A percentile compares a stretch with the other conserved stretches of the same genome.
Evolutionary conservation across 2,113 vertebrate species (phyloP).

Genomic region (Nibea coibor): DNA sequence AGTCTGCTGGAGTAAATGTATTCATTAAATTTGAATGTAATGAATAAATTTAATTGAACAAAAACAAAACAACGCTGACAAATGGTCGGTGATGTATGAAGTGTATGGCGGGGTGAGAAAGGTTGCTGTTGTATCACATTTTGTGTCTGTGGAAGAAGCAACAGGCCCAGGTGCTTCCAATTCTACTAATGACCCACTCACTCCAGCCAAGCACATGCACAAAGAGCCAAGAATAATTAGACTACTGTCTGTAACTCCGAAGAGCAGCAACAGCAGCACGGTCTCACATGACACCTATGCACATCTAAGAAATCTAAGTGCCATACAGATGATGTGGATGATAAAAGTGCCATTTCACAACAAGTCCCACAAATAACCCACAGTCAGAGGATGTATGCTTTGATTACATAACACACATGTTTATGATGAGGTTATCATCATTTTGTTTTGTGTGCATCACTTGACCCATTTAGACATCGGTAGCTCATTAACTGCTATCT

Average conservation of each 20-base stretch:
- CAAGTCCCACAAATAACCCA: neutral
- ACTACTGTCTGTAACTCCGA: neutral
- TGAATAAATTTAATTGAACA: neutral
- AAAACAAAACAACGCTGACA: slow-evolving; percentile 3
- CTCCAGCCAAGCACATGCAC: slow-evolving; percentile 14
- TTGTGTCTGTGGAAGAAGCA: slow-evolving; percentile 4
- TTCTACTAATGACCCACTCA: neutral
- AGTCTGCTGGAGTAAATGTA: neutral
- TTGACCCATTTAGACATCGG: neutral
- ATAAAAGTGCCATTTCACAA: neutral
- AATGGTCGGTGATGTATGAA: neutral
- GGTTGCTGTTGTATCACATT: neutral
- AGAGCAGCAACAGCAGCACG: no score
- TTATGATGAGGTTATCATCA: neutral
- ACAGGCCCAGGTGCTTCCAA: slow-evolving; percentile 21
- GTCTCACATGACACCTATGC: neutral
- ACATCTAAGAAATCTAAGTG: neutral
- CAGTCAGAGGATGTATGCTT: neutral
- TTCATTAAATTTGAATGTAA: neutral
- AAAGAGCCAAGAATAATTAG: slow-evolving; percentile 1
- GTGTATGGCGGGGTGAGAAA: neutral
- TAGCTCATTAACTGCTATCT: neutral
- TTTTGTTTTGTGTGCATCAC: neutral
- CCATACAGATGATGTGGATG: neutral
- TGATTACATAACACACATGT: neutral